These are phyloP conservation scores for Probaryconus sp. DNA, from an alignment of 1,140 invertebrate species.

Conservation along the genomic window DNA sequence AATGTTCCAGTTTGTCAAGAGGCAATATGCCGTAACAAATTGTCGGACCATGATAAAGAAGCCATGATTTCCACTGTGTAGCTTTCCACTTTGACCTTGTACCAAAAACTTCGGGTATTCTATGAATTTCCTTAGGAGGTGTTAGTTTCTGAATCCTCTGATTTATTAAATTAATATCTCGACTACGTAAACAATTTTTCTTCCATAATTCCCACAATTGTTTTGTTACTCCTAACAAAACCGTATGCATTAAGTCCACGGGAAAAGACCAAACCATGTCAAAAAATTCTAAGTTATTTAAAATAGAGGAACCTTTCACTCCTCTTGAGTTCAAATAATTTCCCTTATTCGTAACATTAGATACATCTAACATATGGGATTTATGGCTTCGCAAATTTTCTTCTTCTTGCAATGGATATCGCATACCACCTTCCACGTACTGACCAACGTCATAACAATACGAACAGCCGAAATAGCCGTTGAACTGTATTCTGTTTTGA, in stretches of 20 bases:
- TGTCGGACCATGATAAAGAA: slow-evolving; percentile 20
- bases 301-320: neutral
- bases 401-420: slow-evolving; percentile 9
- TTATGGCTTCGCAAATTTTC: slow-evolving; percentile 6
- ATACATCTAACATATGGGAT: slow-evolving; percentile 1
- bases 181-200: neutral
- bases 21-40: slow-evolving; percentile 9
- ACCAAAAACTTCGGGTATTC: neutral
- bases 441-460: neutral
- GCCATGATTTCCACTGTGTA: slow-evolving; percentile 13
- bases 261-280: neutral
- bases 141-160: neutral
- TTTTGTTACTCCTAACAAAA: neutral
- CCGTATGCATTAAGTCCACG: neutral
- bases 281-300: neutral
- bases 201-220: neutral
- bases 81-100: slow-evolving; percentile 2
- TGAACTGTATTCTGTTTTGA: slow-evolving; percentile 11
- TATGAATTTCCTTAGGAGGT: slow-evolving; percentile 1
- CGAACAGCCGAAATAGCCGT: slow-evolving; percentile 4
- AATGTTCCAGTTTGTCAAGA: slow-evolving; percentile 10
- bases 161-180: neutral
- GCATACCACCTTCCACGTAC: neutral
- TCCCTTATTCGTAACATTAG: neutral
- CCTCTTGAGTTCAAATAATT: neutral